A percentile compares a stretch with the other conserved stretches of the same genome.
These are phyloP conservation scores for Galendromus occidentalis DNA, from an alignment of 1,140 invertebrate species.

Conservation along the genomic window DNA sequence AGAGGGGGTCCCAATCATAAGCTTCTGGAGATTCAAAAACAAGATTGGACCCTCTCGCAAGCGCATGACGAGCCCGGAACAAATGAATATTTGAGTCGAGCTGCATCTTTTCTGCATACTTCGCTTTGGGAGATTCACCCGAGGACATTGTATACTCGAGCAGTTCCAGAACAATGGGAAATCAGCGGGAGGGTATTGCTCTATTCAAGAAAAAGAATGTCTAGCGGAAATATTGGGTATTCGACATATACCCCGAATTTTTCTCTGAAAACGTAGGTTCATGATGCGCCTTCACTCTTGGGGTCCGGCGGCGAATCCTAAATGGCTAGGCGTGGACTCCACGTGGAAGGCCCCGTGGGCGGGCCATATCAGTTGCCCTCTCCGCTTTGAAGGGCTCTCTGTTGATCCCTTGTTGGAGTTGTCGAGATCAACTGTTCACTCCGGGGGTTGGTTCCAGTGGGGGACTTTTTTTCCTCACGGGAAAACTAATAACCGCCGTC, in stretches of 20 bases:
- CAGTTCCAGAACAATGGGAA: no score
- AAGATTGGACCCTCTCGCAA: no score
- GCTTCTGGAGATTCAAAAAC: no score
- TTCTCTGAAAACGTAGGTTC: background rate
- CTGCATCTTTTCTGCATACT: no score
- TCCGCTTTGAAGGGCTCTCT: background rate
- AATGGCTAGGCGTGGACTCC: background rate
- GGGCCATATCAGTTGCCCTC: background rate
- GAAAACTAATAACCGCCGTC: background rate
- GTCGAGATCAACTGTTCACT: background rate
- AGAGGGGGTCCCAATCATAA: no score
- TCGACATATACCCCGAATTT: background rate
- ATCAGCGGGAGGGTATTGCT: no score
- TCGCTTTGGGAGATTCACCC: no score
- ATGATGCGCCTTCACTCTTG: background rate
- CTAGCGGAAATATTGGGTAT: background rate
- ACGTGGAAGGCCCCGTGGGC: background rate
- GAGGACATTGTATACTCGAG: no score
- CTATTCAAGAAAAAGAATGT: no score
- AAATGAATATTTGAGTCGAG: no score
- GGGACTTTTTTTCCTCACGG: background rate
- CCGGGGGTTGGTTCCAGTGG: background rate
- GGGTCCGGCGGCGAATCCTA: background rate
- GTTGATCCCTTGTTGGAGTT: conserved; percentile 10
- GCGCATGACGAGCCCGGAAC: no score